Evolutionary conservation across 1,140 invertebrate genomes (phyloP), one percentile per base, ranked within the genome.

Genomic region (Bombus confusus): DNA sequence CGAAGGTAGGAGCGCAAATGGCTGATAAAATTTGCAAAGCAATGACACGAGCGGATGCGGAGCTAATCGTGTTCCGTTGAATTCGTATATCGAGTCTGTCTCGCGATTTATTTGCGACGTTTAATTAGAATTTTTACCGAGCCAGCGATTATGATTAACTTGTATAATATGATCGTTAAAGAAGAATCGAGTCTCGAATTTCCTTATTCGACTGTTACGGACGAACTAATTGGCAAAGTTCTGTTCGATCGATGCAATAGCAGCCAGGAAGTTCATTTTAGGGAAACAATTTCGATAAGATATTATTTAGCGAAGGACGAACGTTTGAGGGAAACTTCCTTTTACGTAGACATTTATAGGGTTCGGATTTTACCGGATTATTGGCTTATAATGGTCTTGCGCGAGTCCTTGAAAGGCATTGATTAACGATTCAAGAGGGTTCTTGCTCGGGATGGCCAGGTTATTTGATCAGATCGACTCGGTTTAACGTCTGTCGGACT

Each of bases 301-400:
- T 64, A 52, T 68, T 47, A 80, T 80, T 80, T 69, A 34, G 25
- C 37, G 39, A 1, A 4, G 15, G 8, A 10, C 9, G 41, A 6
- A 59, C 52, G 12, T 43, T 74, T n/a, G 57, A 31, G 39, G n/a
- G 39, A 74, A 10, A 22, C 22, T 28, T 22, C 8, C 22, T 41
- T 28, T 74, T 47, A 82, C 64, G 41, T 37, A 52, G n/a, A 31
- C 47, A 62, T 81, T 80, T 62, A 62, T 73, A 41, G 59, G 69
- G 52, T 34, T 18, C 52, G 43, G 47, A 71, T 81, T 73, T 62
- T 39, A n/a, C 28, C 37, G 39, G n/a, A 82, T 74, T 64, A 74
- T n/a, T 34, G 69, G 37, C n/a, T 43, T 74, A 74, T 43, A 82
- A 64, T 82, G 52, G 31, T 43, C 71, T 43, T 37, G 22, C 28